Evolutionary conservation across 1,140 invertebrate species (phyloP), one percentile per base, ranked within the genome.

Genomic region (Orius laevigatus): DNA sequence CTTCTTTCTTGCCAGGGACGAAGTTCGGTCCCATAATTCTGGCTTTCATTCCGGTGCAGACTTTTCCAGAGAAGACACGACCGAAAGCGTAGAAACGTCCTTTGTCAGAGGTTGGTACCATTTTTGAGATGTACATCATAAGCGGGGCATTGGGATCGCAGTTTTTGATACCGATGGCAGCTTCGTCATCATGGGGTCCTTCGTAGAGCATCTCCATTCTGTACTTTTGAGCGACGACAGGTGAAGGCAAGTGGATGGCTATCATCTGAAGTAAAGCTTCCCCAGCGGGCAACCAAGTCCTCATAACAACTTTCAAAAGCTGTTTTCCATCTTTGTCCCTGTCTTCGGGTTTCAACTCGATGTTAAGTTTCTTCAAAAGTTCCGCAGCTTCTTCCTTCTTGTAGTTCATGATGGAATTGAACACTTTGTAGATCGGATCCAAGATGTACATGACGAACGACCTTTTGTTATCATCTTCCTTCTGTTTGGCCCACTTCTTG

Each of bases 51-150:
- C 95, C 95, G 54, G 94, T 97, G 47, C 47, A 20, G n/a, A 82
- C 86, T 66, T 84, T 93, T 58, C 96, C 96, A 60, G 94, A 89
- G 73, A 99, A 99, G 5, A 99, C 96, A 74, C 96, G 92, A 52
- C 96, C 96, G 65, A 99, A 99, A 48, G 95, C 96, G 69, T 97
- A 99, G 79, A 99, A 99, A 66, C 96, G 81, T 55, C 96, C 96
- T 70, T 98, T 99, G 66, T 99, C 96, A 35, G 89, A 87, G 4
- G 96, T 98, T 49, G 96, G 96, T 67, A 99, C 96, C 96, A 99
- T 99, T 72, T 99, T 99, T 16, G 93, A 97, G 54, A 99, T 77
- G 75, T 99, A 99, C 95, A 99, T 98, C 94, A 99, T 98, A 19
- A 99, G 74, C 15, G 92, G 94, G 55, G 81, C 96, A 58, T 94